Conservation (phyloP, 2,113 vertebrate genomes). For the Otocyon megalotis region DNA sequence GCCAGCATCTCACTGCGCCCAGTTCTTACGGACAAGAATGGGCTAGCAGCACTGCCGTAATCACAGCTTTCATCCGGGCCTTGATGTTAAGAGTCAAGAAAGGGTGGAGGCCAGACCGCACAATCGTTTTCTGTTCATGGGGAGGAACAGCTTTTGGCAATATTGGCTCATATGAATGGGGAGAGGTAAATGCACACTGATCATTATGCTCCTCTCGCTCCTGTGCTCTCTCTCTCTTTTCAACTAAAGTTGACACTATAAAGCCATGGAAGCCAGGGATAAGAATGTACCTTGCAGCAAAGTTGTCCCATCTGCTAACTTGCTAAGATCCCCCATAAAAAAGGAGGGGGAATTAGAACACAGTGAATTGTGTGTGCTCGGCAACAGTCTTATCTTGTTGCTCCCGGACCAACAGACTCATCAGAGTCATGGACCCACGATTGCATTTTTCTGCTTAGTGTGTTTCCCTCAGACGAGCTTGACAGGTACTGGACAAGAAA, state of each 20-base stretch:
- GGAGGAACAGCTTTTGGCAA: constrained; percentile 93
- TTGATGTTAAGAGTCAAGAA: constrained; percentile 89
- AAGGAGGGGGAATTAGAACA: neutral
- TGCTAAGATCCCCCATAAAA: neutral
- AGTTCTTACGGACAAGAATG: constrained; percentile 84
- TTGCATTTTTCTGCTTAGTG: neutral
- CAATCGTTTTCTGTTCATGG: constrained; percentile 94
- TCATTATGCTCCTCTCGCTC: neutral
- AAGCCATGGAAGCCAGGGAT: neutral
- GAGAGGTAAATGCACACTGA: constrained; percentile 89
- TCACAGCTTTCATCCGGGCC: constrained; percentile 91
- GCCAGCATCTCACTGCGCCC: constrained; percentile 87
- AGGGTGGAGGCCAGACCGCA: constrained; percentile 94
- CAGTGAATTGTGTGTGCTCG: neutral
- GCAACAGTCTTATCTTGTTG: neutral
- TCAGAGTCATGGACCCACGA: neutral
- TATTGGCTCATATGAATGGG: constrained; percentile 96
- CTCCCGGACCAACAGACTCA: neutral
- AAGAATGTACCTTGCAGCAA: neutral
- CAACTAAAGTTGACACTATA: neutral
- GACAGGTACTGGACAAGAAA: neutral
- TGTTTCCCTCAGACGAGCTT: neutral
- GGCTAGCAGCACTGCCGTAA: constrained; percentile 91
- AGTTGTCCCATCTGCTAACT: neutral
- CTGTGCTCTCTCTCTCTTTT: neutral